A percentile compares a stretch with the other conserved stretches of the same genome.
Conservation (phyloP, 2,888 invertebrate species). For the Meliscaeva auricollis region DNA sequence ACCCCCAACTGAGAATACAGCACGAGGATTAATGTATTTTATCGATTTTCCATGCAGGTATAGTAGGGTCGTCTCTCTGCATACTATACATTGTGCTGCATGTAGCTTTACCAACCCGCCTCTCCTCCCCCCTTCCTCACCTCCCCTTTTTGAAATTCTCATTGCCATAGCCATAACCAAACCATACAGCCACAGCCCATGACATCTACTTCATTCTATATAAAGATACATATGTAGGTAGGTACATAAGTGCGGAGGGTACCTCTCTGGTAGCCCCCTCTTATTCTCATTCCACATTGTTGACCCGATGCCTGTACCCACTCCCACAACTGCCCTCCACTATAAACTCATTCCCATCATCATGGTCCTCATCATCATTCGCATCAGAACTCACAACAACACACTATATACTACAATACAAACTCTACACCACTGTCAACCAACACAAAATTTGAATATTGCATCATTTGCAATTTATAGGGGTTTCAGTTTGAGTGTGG, state of each 20-base stretch:
- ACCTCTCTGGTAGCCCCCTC: conserved; percentile 2
- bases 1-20: conserved; percentile 9
- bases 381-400: conserved; percentile 30
- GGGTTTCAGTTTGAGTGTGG: no score
- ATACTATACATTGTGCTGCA: not conserved
- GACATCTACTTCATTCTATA: conserved; percentile 49
- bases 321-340: not conserved
- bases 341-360: no score
- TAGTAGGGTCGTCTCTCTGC: conserved; percentile 8
- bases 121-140: not conserved
- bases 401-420: not conserved
- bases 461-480: conserved; percentile 49
- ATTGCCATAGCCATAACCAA: conserved; percentile 45
- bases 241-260: not conserved
- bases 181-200: conserved; percentile 46
- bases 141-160: conserved; percentile 22
- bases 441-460: conserved; percentile 55
- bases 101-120: not conserved
- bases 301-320: conserved; percentile 40
- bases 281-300: conserved; percentile 21
- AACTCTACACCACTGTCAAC: conserved; percentile 22
- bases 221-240: conserved; percentile 5
- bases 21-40: conserved; percentile 70
- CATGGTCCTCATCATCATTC: conserved; percentile 13
- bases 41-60: conserved; percentile 69